Percentiles rank a stretch among this genome's conserved stretches.
These are phyloP conservation scores for Microchrysa polita DNA, from an alignment of 2,888 invertebrate species.

Conservation along the genomic window DNA sequence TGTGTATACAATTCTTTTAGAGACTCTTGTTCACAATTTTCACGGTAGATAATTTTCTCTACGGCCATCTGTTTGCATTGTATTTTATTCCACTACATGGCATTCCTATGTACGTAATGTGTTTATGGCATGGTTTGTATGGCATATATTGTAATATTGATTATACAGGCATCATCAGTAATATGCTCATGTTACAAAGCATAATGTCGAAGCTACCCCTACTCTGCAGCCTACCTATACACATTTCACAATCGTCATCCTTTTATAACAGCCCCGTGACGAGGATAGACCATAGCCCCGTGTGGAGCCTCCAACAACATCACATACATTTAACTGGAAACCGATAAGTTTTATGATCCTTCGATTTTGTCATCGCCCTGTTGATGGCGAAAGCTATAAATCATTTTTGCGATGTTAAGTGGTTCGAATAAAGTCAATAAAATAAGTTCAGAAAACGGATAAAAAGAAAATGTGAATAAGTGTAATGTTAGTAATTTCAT, in stretches of 20 bases:
- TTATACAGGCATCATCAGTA: too few relatives aligned
- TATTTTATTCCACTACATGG: not conserved
- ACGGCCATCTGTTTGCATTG: slow-evolving; percentile 42
- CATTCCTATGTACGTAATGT: not conserved
- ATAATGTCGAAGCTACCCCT: too few relatives aligned
- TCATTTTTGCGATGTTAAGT: slow-evolving; percentile 10
- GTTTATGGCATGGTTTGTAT: too few relatives aligned
- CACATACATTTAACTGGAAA: slow-evolving; percentile 15
- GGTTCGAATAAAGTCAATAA: not conserved
- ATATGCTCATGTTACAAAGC: too few relatives aligned
- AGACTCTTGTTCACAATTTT: slow-evolving; percentile 23
- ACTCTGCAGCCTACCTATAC: too few relatives aligned
- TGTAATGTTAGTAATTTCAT: too few relatives aligned
- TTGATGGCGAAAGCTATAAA: slow-evolving; percentile 22
- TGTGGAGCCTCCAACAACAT: slow-evolving; percentile 18
- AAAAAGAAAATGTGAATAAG: too few relatives aligned
- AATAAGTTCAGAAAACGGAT: too few relatives aligned
- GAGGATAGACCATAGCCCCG: not conserved
- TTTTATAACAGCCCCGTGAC: too few relatives aligned
- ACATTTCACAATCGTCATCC: too few relatives aligned
- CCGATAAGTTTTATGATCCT: slow-evolving; percentile 35
- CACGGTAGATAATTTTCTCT: slow-evolving; percentile 39
- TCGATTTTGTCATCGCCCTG: slow-evolving; percentile 32
- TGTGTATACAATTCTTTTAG: slow-evolving; percentile 7
- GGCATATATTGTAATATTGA: too few relatives aligned